phyloP scores from a whole-genome alignment of 2,113 vertebrate species.

The Nyctibius bracteatus region DNA sequence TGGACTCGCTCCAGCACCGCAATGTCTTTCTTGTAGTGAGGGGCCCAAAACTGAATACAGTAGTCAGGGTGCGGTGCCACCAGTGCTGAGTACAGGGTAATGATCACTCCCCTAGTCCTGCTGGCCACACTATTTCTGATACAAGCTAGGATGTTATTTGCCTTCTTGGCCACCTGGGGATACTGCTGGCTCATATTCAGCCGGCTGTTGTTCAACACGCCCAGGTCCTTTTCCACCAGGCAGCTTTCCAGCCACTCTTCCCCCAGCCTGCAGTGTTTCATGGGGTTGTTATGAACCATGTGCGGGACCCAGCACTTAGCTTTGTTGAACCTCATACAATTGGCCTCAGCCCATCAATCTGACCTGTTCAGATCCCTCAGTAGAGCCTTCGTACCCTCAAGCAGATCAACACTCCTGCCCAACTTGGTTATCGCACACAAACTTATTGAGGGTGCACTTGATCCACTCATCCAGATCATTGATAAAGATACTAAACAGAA shows the following conservation, averaged over 20 bases:
- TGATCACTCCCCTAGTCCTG: neutral
- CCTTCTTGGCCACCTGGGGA: neutral
- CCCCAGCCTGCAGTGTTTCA: fast-evolving
- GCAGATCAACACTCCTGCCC: neutral
- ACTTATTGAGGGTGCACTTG: neutral
- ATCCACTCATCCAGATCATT: fast-evolving
- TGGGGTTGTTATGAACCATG: fast-evolving
- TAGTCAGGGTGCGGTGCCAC: fast-evolving
- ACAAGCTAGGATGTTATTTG: fast-evolving
- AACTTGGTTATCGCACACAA: neutral
- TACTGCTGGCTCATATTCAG: neutral
- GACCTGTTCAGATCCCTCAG: neutral
- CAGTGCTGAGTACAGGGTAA: fast-evolving
- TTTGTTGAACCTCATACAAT: fast-evolving
- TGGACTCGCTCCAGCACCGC: fast-evolving
- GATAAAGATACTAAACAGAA: neutral
- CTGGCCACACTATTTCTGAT: fast-evolving
- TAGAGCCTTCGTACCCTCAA: fast-evolving
- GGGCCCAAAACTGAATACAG: neutral
- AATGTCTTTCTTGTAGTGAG: neutral
- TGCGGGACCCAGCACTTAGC: fast-evolving
- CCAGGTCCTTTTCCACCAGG: fast-evolving
- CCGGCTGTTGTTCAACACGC: fast-evolving
- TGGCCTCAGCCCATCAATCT: fast-evolving
- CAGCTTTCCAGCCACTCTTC: neutral